phyloP scores from a whole-genome alignment of 2,113 vertebrate genomes.

The Datnioides undecimradiatus region DNA sequence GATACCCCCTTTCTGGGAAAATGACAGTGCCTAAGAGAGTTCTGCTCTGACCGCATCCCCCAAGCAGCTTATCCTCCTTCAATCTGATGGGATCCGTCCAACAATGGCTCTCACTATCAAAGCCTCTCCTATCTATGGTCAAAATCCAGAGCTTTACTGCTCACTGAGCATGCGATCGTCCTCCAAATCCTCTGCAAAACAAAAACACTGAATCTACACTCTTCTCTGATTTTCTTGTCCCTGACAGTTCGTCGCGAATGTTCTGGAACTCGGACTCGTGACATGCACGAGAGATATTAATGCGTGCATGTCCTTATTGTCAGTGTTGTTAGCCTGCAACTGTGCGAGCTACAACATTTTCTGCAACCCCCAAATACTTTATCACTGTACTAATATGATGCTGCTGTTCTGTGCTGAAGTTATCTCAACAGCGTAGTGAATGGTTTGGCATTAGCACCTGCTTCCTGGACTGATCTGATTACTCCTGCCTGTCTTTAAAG shows the following conservation, averaged over 20 bases:
- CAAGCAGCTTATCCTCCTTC: constrained; percentile 67
- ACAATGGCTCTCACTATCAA: constrained; percentile 68
- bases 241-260: background rate
- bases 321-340: background rate
- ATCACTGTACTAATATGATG: too few relatives aligned
- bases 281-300: background rate
- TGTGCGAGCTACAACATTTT: background rate
- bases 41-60: constrained; percentile 50
- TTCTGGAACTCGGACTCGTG: background rate
- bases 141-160: constrained; percentile 59
- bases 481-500: too few relatives aligned
- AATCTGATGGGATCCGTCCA: constrained; percentile 68
- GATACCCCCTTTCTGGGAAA: constrained; percentile 55
- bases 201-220: constrained; percentile 25
- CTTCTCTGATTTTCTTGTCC: background rate
- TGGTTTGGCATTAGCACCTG: too few relatives aligned
- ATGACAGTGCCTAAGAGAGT: constrained; percentile 61
- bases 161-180: constrained; percentile 42
- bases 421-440: too few relatives aligned
- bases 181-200: constrained; percentile 37
- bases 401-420: too few relatives aligned
- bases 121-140: constrained; percentile 66
- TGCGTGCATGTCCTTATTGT: background rate
- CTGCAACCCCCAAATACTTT: background rate
- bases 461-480: too few relatives aligned